Evolutionary conservation across 2,797 vertebrate genomes (phyloP).

Genomic region (Notamacropus eugenii): DNA sequence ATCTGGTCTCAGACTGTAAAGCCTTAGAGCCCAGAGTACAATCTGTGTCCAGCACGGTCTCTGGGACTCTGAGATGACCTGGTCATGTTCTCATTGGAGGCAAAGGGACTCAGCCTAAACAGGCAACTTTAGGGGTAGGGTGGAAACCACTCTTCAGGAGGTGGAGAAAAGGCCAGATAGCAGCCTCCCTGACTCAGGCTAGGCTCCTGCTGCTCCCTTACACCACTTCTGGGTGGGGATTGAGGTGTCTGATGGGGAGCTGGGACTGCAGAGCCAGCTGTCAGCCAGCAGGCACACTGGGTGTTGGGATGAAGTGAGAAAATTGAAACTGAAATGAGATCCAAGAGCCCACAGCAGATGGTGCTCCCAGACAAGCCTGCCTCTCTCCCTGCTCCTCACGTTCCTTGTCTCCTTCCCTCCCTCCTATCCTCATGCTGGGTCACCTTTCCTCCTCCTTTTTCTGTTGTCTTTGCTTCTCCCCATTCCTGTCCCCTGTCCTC

Average conservation of each 20-base stretch:
- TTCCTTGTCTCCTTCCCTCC: not conserved
- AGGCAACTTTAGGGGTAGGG: not conserved
- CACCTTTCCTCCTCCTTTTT: slow-evolving; percentile 38
- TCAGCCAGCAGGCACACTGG: slow-evolving; percentile 36
- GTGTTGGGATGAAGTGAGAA: slow-evolving; percentile 9
- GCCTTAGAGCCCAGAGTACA: not conserved
- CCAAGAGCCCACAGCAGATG: slow-evolving; percentile 63
- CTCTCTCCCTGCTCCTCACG: not conserved
- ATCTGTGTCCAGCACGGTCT: not conserved
- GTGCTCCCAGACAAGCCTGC: slow-evolving; percentile 19
- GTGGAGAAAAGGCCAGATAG: not conserved
- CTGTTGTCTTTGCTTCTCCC: slow-evolving; percentile 45
- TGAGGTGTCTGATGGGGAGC: not conserved
- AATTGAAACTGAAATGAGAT: slow-evolving; percentile 46
- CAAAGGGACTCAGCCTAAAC: not conserved
- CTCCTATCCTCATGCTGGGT: not conserved
- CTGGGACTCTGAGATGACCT: not conserved
- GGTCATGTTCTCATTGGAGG: not conserved
- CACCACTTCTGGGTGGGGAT: not conserved
- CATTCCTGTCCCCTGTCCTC: not conserved
- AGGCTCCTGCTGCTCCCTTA: not conserved
- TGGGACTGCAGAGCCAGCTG: slow-evolving; percentile 18
- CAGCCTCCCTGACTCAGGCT: not conserved
- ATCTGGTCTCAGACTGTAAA: not conserved
- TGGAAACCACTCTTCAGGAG: slow-evolving; percentile 23